Base-by-base conservation (phyloP, 1,140 invertebrate genomes). In the Musca vetustissima region DNA sequence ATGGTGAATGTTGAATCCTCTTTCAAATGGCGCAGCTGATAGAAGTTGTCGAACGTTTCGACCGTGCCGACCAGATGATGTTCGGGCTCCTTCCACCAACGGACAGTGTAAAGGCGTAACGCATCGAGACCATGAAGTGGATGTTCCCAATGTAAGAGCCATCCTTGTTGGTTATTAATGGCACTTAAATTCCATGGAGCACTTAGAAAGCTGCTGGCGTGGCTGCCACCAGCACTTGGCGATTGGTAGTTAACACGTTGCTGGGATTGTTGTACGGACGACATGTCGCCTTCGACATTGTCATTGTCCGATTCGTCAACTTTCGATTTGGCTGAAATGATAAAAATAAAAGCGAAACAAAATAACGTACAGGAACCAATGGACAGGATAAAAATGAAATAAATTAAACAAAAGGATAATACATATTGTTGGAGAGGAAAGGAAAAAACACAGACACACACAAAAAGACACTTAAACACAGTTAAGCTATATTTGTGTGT, bases 71-170 rank as follows among this genome's bases (percentile, higher is more conserved):
- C 84, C 0, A 89, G 73, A 72, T 84, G 80, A 61, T 90, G 86
- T 4, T 86, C 81, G 13, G 85, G 82, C 22, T 86, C 88, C 73
- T 86, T 83, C 73, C 74, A 83, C 89, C 89, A 91, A 71, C 85
- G 85, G 0, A 91, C 86, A 0, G 84, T 83, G 67, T 91, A 91
- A 1, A 84, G 72, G 64, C 86, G 84, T 4, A 91, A 76, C 43
- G 83, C 78, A 24, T 90, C 85, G 17, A 81, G 73, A 0, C 88
- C 89, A 67, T 85, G 82, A 15, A 82, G 77, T 1, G 92, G 92
- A 19, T 90, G 86, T 59, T 88, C 85, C 92, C 92, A 94, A 24
- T 87, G 87, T 1, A 93, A 86, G 13, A 90, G 80, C 77, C 88
- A 89, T n/a, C 90, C 91, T 69, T 89, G 76, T 22, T 74, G 73